phyloP scores from a whole-genome alignment of 2,888 invertebrate genomes.

The Sympetrum striolatum region DNA sequence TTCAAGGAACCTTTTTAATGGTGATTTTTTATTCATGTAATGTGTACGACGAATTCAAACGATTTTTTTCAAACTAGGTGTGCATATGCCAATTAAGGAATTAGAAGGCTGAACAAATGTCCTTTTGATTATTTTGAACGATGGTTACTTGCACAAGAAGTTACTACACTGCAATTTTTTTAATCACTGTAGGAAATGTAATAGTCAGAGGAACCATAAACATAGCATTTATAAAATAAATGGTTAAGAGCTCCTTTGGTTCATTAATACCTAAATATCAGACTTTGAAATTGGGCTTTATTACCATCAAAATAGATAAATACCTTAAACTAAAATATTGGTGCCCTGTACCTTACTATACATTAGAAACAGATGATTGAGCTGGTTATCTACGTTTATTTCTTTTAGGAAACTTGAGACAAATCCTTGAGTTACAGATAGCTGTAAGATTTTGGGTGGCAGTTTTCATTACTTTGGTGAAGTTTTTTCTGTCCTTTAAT shows the following conservation, averaged over 20 bases:
- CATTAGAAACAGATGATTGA: slow-evolving; percentile 3
- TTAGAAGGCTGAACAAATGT: slow-evolving; percentile 21
- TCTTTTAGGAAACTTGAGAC: neutral
- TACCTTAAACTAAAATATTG: slow-evolving; percentile 1
- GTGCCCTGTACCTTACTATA: neutral
- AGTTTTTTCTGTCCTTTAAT: neutral
- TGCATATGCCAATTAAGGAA: neutral
- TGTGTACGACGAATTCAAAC: slow-evolving; percentile 17
- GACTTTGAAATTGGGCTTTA: neutral
- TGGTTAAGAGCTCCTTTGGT: slow-evolving; percentile 2
- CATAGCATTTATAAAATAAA: slow-evolving; percentile 31
- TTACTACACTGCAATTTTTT: slow-evolving; percentile 22
- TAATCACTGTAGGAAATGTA: slow-evolving; percentile 14
- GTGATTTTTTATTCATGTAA: slow-evolving; percentile 25
- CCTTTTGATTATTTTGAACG: slow-evolving; percentile 22
- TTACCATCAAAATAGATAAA: slow-evolving; percentile 2
- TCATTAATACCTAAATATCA: neutral
- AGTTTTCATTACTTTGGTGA: slow-evolving; percentile 17
- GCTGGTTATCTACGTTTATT: neutral
- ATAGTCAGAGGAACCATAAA: slow-evolving; percentile 18
- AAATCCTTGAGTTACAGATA: slow-evolving; percentile 11
- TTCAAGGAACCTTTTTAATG: slow-evolving; percentile 17
- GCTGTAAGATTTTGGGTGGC: slow-evolving; percentile 1
- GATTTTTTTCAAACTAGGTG: slow-evolving; percentile 31
- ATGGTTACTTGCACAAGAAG: slow-evolving; percentile 29